Base-by-base conservation (phyloP, 1,140 invertebrate species). In the Trachelipus rathkii region DNA sequence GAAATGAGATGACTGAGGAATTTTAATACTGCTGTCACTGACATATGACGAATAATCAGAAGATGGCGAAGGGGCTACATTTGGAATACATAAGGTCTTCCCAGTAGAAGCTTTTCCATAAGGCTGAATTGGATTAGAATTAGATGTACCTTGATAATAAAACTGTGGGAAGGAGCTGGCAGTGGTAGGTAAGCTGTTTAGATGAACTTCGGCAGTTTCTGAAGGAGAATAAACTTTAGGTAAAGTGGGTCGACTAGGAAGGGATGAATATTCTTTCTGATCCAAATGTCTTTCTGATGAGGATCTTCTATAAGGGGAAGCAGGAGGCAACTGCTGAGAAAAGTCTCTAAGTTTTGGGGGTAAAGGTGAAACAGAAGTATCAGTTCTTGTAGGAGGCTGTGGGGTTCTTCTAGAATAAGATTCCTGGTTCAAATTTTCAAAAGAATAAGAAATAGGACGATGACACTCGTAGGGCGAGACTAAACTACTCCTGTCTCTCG, bases 381-480 rank as follows among this genome's bases (percentile, higher is more conserved):
- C 67, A 66, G 67, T 76, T 60, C 71, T 73, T 8, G 76, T 71
- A 13, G 78, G 78, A 8, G 70, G 53, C 2, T 33, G 23, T 15
- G 71, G 69, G 11, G 50, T 66, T 11, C 71, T 60, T 60, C 50
- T 60, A 67, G 24, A 33, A 50, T 8, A 66, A 10, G 74, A 78
- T 0, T 82, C 81, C 44, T 80, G 82, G 67, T 76, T 77, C 19
- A 82, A 71, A 13, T 78, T 80, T 53, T 81, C 82, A 44, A 82
- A 82, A 0, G 82, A 82, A 50, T 72, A 82, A 8, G 82, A 82
- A 71, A 81, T 81, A 6, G 82, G 82, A 11, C 82, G 76, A 19
- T 77, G 71, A 21, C 10, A 23, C 76, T 81, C 78, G 70, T 71
- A 23, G 44, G 79, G 79, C 50, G 79, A 81, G 77, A 82, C 11